Conservation (phyloP, 2,797 vertebrate genomes). For the Valencia hispanica region DNA sequence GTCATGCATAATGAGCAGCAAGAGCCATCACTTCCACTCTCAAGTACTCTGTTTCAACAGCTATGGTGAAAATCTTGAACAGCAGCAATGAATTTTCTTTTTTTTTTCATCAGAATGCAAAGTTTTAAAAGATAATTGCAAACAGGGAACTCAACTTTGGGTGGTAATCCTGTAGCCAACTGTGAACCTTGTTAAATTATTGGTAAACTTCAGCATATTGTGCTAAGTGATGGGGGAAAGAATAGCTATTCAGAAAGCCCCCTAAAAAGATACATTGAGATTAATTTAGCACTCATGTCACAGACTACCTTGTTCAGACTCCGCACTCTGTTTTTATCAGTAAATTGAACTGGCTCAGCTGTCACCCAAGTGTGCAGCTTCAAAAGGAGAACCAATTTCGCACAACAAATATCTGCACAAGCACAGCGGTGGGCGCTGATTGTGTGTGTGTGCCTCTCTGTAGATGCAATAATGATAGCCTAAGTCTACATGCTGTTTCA, state of each 20-base stretch:
- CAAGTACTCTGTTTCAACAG: conserved; percentile 15
- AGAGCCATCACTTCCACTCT: conserved; percentile 13
- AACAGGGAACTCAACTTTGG: neutral
- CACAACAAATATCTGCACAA: conserved; percentile 10
- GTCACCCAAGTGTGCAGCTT: conserved; percentile 11
- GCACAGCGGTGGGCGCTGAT: neutral
- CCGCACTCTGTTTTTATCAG: conserved; percentile 9
- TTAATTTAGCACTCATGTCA: conserved; percentile 15
- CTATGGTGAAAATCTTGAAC: conserved; percentile 14
- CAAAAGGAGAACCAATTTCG: conserved; percentile 12
- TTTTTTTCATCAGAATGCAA: neutral
- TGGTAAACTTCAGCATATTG: conserved; percentile 13
- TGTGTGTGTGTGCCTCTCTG: conserved; percentile 8
- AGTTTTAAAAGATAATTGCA: neutral
- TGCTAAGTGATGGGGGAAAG: neutral
- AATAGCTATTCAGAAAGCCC: conserved; percentile 5
- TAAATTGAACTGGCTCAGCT: conserved; percentile 23
- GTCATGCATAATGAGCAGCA: conserved; percentile 17
- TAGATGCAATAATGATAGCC: conserved; percentile 11
- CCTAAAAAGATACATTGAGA: conserved; percentile 2
- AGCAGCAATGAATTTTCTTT: neutral
- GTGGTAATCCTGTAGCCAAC: conserved; percentile 18
- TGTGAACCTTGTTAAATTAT: conserved; percentile 17
- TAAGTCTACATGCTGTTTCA: neutral
- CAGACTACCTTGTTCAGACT: neutral